phyloP scores from a whole-genome alignment of 2,888 invertebrate species.

The Yponomeuta sedellus region DNA sequence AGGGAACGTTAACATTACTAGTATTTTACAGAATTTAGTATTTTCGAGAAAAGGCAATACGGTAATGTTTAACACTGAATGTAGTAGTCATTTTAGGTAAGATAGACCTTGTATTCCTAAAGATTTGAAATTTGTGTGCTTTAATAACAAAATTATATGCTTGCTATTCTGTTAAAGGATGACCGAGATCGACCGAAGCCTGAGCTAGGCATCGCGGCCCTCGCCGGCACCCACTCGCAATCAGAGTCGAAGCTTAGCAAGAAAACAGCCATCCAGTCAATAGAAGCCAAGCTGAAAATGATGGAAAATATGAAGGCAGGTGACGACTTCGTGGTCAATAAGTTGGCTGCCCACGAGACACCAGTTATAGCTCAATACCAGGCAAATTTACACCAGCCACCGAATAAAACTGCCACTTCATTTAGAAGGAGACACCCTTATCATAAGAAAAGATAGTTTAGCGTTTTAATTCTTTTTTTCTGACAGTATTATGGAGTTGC shows the following conservation, averaged over 20 bases:
- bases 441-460: constrained; percentile 61
- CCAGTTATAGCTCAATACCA: constrained; percentile 84
- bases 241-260: constrained; percentile 81
- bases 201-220: constrained; percentile 84
- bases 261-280: constrained; percentile 89
- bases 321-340: constrained; percentile 86
- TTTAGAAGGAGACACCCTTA: constrained; percentile 67
- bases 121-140: too few relatives aligned
- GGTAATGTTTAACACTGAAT: too few relatives aligned
- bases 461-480: neutral
- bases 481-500: neutral
- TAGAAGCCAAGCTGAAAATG: constrained; percentile 89
- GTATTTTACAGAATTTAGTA: too few relatives aligned
- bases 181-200: constrained; percentile 85
- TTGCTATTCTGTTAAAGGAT: constrained; percentile 69
- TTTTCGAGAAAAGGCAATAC: too few relatives aligned
- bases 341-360: constrained; percentile 79
- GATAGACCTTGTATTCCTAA: too few relatives aligned
- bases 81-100: too few relatives aligned
- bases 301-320: constrained; percentile 82
- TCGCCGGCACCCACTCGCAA: constrained; percentile 78
- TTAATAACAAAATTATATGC: neutral
- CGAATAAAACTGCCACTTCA: constrained; percentile 49
- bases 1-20: too few relatives aligned
- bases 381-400: constrained; percentile 59